Evolutionary conservation across 2,113 vertebrate species (phyloP).

Genomic region (Mohoua ochrocephala): DNA sequence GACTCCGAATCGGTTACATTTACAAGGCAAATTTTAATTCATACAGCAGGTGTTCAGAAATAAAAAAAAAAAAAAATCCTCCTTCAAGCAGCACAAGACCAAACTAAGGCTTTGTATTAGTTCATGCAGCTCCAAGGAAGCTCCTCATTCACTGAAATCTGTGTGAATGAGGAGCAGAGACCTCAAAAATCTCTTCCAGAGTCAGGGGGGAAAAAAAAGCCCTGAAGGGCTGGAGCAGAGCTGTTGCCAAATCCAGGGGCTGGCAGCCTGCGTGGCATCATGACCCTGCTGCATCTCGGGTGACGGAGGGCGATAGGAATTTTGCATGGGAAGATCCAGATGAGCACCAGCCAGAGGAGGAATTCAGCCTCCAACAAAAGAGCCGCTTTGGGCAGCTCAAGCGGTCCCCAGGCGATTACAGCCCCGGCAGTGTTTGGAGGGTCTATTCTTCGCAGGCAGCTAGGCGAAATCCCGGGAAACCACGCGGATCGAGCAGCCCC

Average conservation of each 20-base stretch:
- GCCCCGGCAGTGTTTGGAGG: neutral
- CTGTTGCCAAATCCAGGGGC: neutral
- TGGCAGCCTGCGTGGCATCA: neutral
- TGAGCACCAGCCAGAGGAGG: neutral
- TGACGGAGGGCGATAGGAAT: neutral
- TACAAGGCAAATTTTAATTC: conserved; percentile 61
- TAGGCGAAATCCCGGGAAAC: neutral
- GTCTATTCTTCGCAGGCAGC: neutral
- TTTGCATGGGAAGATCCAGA: neutral
- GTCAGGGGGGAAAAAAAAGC: rapidly evolving
- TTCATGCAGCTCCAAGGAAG: neutral
- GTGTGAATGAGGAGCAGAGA: neutral
- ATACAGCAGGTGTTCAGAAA: conserved; percentile 46
- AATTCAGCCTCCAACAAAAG: conserved; percentile 41
- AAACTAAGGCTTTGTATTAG: neutral
- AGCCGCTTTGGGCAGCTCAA: neutral
- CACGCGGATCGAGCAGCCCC: neutral
- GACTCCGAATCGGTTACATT: conserved; percentile 12
- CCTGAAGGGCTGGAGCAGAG: neutral
- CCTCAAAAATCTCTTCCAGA: neutral
- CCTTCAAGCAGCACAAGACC: neutral
- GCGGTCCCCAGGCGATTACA: neutral
- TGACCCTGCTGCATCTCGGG: rapidly evolving
- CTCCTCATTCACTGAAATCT: neutral
- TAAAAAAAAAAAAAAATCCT: neutral